Base-by-base conservation (phyloP, 2,797 vertebrate genomes). In the Tinamus major region DNA sequence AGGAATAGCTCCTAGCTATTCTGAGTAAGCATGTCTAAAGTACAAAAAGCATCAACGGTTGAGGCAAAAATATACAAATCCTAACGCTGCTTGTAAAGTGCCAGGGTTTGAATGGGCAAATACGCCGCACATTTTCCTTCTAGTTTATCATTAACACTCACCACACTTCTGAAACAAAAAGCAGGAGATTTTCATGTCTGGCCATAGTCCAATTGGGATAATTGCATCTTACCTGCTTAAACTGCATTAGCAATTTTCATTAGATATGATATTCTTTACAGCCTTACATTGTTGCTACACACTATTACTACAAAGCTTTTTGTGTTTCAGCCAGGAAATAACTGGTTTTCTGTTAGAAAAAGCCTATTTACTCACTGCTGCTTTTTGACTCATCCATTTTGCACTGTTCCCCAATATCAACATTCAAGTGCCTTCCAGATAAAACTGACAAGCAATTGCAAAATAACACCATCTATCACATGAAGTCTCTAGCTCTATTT, bases 211-310 rank as follows among this genome's bases (percentile, higher is more conserved):
- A 79, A 6, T 67, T 33, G 42, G 42, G 67, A 63, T 92, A 87
- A 95, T 83, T 91, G 79, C 85, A 90, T 70, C 64, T 51, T 49
- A 89, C 70, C 59, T 90, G 74, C 74, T 70, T 62, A 91, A 96
- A 96, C 29, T 94, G 63, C 67, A 78, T 67, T 75, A 70, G 59
- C 85, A 78, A 51, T 71, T 93, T 95, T 91, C 87, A 92, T 92
- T 91, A 95, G 41, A 56, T 31, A 39, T 18, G 23, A 69, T 83
- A 79, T 83, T 87, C 79, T n/a, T 93, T 87, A 41, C 58, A 89
- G 15, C 26, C 44, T 80, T 71, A 77, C 29, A 15, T 12, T 62
- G 49, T 65, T 90, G 53, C 58, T 85, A 27, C 68, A 58, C 0
- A 2, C 49, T 78, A 62, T 87, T 83, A 94, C 74, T 62, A 78